These are phyloP conservation scores for Heliconius ethilla DNA, from an alignment of 2,888 invertebrate species.

Conservation along the genomic window DNA sequence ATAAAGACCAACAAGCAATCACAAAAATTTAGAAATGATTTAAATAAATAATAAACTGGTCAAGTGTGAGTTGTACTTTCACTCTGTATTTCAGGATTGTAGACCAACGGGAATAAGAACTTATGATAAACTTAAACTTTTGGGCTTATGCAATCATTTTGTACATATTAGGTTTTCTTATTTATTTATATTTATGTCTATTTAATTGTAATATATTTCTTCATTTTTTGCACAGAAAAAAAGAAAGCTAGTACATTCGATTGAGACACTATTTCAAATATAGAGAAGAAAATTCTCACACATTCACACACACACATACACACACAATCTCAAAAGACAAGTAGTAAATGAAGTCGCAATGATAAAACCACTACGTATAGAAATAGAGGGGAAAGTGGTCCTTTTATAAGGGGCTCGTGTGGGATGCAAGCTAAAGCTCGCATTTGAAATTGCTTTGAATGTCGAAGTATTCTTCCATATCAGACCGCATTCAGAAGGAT, in stretches of 20 bases:
- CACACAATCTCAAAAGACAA: slow-evolving; percentile 17
- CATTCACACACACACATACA: not conserved
- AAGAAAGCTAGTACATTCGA: not conserved
- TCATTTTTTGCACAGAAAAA: too few relatives aligned
- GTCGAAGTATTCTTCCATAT: slow-evolving; percentile 44
- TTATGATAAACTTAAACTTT: too few relatives aligned
- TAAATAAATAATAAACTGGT: not conserved
- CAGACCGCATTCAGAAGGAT: slow-evolving; percentile 45
- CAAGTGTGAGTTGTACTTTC: too few relatives aligned
- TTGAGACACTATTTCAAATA: not conserved
- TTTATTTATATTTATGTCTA: too few relatives aligned
- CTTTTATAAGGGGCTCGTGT: slow-evolving; percentile 39
- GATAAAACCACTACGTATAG: slow-evolving; percentile 37
- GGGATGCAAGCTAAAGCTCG: slow-evolving; percentile 42
- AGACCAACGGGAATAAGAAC: too few relatives aligned
- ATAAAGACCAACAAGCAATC: not conserved
- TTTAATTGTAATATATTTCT: too few relatives aligned
- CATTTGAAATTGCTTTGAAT: slow-evolving; percentile 44
- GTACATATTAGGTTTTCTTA: too few relatives aligned
- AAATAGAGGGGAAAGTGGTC: slow-evolving; percentile 39
- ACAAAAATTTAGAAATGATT: not conserved
- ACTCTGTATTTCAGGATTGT: too few relatives aligned
- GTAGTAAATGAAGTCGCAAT: slow-evolving; percentile 32
- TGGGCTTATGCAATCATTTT: too few relatives aligned
- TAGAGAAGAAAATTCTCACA: not conserved